A percentile compares a stretch with the other conserved stretches of the same genome.
Evolutionary conservation across 2,888 invertebrate species (phyloP).

Genomic region (Tenthredo notha): DNA sequence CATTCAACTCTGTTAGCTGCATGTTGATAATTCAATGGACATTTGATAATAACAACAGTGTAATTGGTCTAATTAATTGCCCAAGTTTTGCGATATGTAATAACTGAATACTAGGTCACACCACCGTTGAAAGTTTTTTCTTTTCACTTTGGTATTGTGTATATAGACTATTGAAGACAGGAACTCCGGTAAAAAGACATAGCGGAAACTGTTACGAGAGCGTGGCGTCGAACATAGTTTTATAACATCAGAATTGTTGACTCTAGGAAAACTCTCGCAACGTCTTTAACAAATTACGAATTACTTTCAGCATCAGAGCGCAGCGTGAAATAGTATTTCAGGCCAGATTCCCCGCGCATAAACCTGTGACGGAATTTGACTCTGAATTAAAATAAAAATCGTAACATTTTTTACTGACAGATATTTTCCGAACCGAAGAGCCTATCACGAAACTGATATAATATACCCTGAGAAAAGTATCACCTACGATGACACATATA

Average conservation of each 20-base stretch:
- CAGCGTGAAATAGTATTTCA: neutral
- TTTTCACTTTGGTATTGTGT: neutral
- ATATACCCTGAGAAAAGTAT: constrained; percentile 60
- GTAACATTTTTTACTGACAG: constrained; percentile 46
- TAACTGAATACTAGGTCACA: constrained; percentile 25
- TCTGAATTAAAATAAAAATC: neutral
- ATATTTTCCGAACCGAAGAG: constrained; percentile 58
- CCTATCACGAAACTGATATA: constrained; percentile 55
- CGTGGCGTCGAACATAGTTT: constrained; percentile 35
- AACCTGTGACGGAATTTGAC: neutral
- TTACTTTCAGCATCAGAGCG: constrained; percentile 1
- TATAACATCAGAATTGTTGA: constrained; percentile 21
- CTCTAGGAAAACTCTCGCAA: constrained; percentile 16
- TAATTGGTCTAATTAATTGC: neutral
- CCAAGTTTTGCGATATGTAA: neutral
- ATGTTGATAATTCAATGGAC: neutral
- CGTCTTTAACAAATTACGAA: neutral
- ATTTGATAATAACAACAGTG: neutral
- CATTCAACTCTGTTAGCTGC: neutral
- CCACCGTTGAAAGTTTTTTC: constrained; percentile 11
- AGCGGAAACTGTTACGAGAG: constrained; percentile 31
- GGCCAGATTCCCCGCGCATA: neutral
- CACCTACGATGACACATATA: constrained; percentile 51
- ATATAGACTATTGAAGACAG: constrained; percentile 25
- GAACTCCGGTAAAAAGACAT: constrained; percentile 48